These are phyloP conservation scores for Meteorus sp. DNA, from an alignment of 1,140 invertebrate species.

Conservation along the genomic window DNA sequence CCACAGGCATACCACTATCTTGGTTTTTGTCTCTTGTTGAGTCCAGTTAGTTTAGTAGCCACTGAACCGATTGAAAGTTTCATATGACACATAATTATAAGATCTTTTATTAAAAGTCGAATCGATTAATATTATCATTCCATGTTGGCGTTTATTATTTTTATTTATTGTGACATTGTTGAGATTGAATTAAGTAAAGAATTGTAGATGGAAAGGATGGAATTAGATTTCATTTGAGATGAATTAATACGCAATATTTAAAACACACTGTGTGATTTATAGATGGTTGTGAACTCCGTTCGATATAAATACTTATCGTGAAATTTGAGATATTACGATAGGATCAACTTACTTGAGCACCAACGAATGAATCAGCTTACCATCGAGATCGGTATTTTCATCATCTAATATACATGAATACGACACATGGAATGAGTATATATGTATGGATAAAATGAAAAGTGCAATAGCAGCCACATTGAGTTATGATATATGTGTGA, in stretches of 20 bases:
- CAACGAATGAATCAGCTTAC: slow-evolving; percentile 19
- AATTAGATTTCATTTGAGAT: too few relatives aligned
- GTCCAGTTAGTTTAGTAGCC: too few relatives aligned
- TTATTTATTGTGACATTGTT: background rate
- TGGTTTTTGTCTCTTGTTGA: too few relatives aligned
- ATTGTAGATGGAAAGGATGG: too few relatives aligned
- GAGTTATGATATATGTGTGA: background rate
- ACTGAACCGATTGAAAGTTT: background rate
- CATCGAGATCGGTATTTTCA: slow-evolving; percentile 17
- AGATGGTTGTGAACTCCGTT: too few relatives aligned
- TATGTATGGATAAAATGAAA: too few relatives aligned
- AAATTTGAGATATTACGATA: slow-evolving; percentile 7
- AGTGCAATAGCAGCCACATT: background rate
- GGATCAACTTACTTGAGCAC: slow-evolving; percentile 10
- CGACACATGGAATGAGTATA: background rate
- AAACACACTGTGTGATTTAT: too few relatives aligned
- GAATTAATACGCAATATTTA: too few relatives aligned
- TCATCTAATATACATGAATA: background rate
- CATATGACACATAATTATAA: slow-evolving; percentile 17
- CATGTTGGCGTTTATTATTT: background rate
- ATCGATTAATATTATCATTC: slow-evolving; percentile 1
- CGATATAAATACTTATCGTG: too few relatives aligned
- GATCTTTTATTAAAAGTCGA: slow-evolving; percentile 1
- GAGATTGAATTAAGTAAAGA: too few relatives aligned
- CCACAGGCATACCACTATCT: too few relatives aligned